phyloP scores from a whole-genome alignment of 2,113 vertebrate genomes.

The Tyto alba region DNA sequence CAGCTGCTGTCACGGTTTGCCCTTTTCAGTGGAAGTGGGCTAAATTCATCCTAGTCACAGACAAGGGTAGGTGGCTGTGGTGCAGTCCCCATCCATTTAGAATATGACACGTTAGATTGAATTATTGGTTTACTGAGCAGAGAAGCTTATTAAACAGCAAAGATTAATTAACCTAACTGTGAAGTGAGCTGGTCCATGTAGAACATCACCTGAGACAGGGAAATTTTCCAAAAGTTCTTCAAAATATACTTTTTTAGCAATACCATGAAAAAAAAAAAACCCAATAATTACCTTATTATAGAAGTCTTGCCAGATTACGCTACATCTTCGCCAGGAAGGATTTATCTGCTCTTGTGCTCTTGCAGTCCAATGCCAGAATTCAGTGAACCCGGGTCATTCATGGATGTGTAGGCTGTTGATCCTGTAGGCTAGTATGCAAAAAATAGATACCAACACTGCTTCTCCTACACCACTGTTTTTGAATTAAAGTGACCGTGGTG shows the following conservation, averaged over 20 bases:
- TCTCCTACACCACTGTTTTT: neutral
- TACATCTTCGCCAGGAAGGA: neutral
- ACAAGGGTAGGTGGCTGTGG: neutral
- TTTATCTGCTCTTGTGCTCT: neutral
- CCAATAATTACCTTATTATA: neutral
- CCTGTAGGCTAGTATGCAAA: neutral
- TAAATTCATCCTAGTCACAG: slow-evolving; percentile 34
- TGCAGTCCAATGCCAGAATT: neutral
- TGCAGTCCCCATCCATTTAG: neutral
- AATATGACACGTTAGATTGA: neutral
- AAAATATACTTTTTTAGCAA: neutral
- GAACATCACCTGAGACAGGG: neutral
- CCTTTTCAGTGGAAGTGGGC: slow-evolving; percentile 52
- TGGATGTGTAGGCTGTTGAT: neutral
- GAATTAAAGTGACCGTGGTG: neutral
- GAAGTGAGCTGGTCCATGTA: neutral
- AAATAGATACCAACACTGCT: neutral
- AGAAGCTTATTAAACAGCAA: neutral
- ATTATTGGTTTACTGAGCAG: neutral
- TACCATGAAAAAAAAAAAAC: neutral
- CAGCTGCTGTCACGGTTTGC: slow-evolving; percentile 54
- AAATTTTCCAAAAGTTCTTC: neutral
- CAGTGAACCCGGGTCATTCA: neutral
- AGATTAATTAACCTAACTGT: neutral
- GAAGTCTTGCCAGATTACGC: neutral